Base-by-base conservation (phyloP, 2,797 vertebrate genomes). In the Poecilia velifera region DNA sequence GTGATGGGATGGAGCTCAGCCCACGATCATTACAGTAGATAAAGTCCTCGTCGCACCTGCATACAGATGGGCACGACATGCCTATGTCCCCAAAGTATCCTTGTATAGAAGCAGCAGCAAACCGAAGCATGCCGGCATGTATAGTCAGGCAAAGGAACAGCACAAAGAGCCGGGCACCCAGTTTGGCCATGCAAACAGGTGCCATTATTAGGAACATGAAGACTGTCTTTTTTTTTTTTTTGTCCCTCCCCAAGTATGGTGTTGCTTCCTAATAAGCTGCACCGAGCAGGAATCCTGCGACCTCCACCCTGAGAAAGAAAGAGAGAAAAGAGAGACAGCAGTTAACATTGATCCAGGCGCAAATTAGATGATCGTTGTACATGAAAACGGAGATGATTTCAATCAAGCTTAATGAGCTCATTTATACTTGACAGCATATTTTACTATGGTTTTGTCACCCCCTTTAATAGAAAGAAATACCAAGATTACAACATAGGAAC, bases 21-120 rank as follows among this genome's bases (percentile, higher is more conserved):
- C 97, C 98, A 36, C 98, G 97, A 93, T 99, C 98, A 13, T 99
- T 99, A 94, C 98, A 99, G 90, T 99, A 99, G 86, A 99, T 97
- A 86, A 98, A 99, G 82, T 97, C 96, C 1, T 97, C 96, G 74
- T 99, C 95, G 0, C 98, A 99, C 86, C 98, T 97, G 91, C 98
- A 99, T 2, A 97, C 97, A 0, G 96, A 93, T 0, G 98, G 98
- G 74, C 98, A 98, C 6, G 95, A 90, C 77, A 97, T 95, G 81
- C 95, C 94, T 43, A 81, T 95, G 72, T 95, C 95, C 46, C 91
- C 90, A 53, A 92, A 90, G 86, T 94, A 92, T 34, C 91, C 93
- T 86, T 94, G 95, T 51, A 94, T 90, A 0, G 94, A 90, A 57
- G 95, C 94, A 45, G 89, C 88, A 59, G 93, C 86, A 76, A 93